A percentile compares a stretch with the other conserved stretches of the same genome.
Conservation (phyloP, 1,140 invertebrate species). For the Macrobrachium nipponense region DNA sequence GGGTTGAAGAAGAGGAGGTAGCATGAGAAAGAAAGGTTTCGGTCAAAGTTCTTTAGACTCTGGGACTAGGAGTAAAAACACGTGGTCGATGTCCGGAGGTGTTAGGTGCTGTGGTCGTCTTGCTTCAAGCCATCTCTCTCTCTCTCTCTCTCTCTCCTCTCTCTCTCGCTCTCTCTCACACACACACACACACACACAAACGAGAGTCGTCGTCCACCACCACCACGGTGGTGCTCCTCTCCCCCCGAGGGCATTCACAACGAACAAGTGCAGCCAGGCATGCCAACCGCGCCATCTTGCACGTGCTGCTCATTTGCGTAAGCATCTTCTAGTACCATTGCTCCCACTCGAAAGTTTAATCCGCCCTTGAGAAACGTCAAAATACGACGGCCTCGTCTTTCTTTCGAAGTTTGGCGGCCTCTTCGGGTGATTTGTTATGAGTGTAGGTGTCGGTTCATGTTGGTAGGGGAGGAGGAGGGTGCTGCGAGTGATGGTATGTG, state of each 20-base stretch:
- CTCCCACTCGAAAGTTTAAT: neutral
- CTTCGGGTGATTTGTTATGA: neutral
- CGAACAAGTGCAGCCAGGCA: slow-evolving; percentile 49
- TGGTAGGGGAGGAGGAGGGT: slow-evolving; percentile 3
- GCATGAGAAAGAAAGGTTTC: too few species aligned
- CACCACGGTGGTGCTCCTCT: neutral
- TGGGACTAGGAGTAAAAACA: slow-evolving; percentile 15
- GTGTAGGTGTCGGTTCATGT: slow-evolving; percentile 7
- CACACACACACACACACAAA: neutral
- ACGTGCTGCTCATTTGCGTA: slow-evolving; percentile 13
- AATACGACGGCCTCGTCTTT: too few species aligned
- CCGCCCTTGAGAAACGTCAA: too few species aligned
- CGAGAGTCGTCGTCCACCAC: neutral
- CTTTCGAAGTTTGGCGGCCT: neutral
- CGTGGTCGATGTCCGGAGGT: slow-evolving; percentile 29
- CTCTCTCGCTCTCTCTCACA: neutral
- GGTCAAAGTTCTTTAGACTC: too few species aligned
- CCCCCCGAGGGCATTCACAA: slow-evolving; percentile 40
- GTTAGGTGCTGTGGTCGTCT: neutral
- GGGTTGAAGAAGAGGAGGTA: too few species aligned
- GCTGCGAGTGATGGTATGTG: slow-evolving; percentile 49
- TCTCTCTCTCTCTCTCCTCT: slow-evolving; percentile 20
- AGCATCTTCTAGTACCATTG: too few species aligned
- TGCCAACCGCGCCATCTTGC: slow-evolving; percentile 32
- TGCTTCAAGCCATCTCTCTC: neutral